Conservation (phyloP, 2,797 vertebrate species). For the Sternotherus odoratus region DNA sequence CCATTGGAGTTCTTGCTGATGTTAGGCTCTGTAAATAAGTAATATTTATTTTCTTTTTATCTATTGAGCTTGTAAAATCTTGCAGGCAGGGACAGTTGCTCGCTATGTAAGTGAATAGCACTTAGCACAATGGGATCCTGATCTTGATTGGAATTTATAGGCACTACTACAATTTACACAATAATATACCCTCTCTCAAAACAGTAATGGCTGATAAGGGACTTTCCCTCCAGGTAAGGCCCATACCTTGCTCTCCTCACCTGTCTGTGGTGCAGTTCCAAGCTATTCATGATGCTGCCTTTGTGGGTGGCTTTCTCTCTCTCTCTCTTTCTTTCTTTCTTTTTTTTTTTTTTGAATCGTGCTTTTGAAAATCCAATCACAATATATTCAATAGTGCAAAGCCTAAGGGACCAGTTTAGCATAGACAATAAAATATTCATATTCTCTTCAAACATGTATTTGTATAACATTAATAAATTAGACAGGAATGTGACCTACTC, state of each 20-base stretch:
- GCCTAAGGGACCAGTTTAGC: conserved; percentile 43
- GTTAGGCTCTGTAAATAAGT: conserved; percentile 57
- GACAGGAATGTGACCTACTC: conserved; percentile 62
- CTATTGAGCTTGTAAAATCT: conserved; percentile 51
- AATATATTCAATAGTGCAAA: conserved; percentile 54
- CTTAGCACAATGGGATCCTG: conserved; percentile 58
- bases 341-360: neutral
- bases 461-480: conserved; percentile 66
- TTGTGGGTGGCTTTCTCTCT: neutral
- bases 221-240: conserved; percentile 12
- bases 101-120: conserved; percentile 31
- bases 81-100: conserved; percentile 46
- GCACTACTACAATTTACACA: conserved; percentile 15
- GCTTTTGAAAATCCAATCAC: conserved; percentile 48
- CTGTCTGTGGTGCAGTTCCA: conserved; percentile 17
- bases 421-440: conserved; percentile 66
- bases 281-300: conserved; percentile 17
- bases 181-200: conserved; percentile 1
- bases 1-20: conserved; percentile 43
- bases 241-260: conserved; percentile 21
- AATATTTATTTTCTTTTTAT: conserved; percentile 70
- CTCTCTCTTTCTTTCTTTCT: too few relatives aligned
- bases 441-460: conserved; percentile 75
- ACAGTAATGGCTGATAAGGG: conserved; percentile 1
- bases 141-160: conserved; percentile 47